Evolutionary conservation across 2,797 vertebrate genomes (phyloP).

Genomic region (Poecilia picta): DNA sequence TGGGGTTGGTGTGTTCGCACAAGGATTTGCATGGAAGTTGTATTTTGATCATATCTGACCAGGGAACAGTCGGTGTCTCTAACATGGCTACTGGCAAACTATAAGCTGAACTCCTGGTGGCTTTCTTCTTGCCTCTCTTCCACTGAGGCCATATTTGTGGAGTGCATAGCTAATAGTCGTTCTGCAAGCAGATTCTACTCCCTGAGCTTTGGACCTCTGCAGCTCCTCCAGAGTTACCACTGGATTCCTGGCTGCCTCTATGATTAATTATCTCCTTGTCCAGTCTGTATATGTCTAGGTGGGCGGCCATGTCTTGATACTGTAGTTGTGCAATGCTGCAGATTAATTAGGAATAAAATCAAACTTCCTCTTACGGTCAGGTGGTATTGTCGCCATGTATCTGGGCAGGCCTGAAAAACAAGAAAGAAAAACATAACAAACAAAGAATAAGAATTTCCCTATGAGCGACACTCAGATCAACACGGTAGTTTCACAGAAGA

Average conservation of each 20-base stretch:
- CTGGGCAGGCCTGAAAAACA: conserved; percentile 65
- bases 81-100: neutral
- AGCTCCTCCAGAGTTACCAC: neutral
- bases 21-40: neutral
- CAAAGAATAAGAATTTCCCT: conserved; percentile 9
- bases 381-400: conserved; percentile 77
- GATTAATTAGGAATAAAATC: neutral
- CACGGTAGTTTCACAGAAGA: conserved; percentile 2
- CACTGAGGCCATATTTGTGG: neutral
- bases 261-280: neutral
- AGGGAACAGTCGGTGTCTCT: neutral
- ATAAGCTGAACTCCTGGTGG: neutral
- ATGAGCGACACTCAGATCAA: conserved; percentile 6
- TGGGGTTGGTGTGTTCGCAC: neutral
- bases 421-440: conserved; percentile 10
- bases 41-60: neutral
- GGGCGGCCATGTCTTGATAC: neutral
- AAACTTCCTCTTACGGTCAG: conserved; percentile 62
- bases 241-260: neutral
- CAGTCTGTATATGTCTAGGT: neutral
- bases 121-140: neutral
- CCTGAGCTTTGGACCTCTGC: neutral
- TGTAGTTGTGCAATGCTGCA: neutral
- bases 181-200: neutral
- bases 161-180: neutral